Conservation (phyloP, 64 coral and sea anemone species). For the Actinia tenebrosa region DNA sequence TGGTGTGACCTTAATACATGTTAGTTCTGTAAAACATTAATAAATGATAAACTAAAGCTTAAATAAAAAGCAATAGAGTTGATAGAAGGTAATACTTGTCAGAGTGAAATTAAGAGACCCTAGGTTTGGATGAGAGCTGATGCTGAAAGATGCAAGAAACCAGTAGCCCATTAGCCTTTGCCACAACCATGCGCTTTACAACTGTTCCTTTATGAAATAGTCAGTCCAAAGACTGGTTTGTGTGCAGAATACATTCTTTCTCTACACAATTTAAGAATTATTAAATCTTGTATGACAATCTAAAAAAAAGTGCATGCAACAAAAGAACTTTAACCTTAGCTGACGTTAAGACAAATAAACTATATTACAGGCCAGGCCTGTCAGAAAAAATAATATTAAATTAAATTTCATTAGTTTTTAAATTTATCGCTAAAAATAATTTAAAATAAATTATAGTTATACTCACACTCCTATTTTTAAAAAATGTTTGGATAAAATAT, state of each 20-base stretch:
- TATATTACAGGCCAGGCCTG: not conserved
- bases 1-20: not conserved
- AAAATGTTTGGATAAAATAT: too few species aligned
- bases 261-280: not conserved
- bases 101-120: not conserved
- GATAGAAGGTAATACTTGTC: not conserved
- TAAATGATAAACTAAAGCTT: not conserved
- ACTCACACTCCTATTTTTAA: too few species aligned
- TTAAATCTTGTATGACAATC: not conserved
- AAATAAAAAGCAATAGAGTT: not conserved
- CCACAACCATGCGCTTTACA: not conserved
- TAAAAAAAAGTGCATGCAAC: not conserved
- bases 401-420: not conserved
- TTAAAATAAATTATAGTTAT: not conserved
- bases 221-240: not conserved
- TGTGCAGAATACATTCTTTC: not conserved
- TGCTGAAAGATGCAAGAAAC: constrained; percentile 45
- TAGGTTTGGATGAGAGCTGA: constrained; percentile 31
- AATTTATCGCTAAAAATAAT: not conserved
- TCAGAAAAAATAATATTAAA: not conserved
- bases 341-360: not conserved
- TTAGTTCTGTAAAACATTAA: not conserved
- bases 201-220: not conserved
- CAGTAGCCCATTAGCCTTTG: constrained; percentile 62
- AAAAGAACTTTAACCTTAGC: not conserved